Conservation (phyloP, 2,888 invertebrate genomes). For the Agriotes lineatus region DNA sequence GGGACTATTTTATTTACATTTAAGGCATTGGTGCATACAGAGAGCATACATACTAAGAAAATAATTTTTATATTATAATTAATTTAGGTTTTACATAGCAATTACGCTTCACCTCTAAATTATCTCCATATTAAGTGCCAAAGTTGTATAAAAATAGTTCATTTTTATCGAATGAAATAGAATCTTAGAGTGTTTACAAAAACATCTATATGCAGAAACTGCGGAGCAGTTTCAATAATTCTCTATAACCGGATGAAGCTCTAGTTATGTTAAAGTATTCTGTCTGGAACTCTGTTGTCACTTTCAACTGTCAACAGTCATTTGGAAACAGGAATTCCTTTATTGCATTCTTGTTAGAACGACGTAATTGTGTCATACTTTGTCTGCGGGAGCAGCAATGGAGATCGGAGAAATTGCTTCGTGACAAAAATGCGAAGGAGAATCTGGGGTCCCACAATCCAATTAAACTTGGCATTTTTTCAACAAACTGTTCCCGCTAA, state of each 20-base stretch:
- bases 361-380: slow-evolving; percentile 10
- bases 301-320: not conserved
- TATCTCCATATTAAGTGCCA: too few species aligned
- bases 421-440: slow-evolving; percentile 11
- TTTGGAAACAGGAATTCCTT: not conserved
- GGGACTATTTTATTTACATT: too few species aligned
- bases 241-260: not conserved
- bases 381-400: not conserved
- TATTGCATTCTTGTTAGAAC: slow-evolving; percentile 6
- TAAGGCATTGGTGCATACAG: too few species aligned
- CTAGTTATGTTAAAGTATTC: not conserved
- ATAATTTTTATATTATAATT: too few species aligned
- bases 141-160: too few species aligned
- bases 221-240: not conserved
- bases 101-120: too few species aligned
- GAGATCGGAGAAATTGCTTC: slow-evolving; percentile 8
- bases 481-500: slow-evolving; percentile 13
- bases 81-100: too few species aligned
- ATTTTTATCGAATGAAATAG: too few species aligned
- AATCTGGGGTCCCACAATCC: slow-evolving; percentile 12
- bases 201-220: too few species aligned
- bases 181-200: too few species aligned
- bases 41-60: too few species aligned
- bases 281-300: not conserved
- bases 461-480: slow-evolving; percentile 21